Evolutionary conservation across 2,797 vertebrate genomes (phyloP), one percentile per base, ranked within the genome.

Genomic region (Florisuga fusca): DNA sequence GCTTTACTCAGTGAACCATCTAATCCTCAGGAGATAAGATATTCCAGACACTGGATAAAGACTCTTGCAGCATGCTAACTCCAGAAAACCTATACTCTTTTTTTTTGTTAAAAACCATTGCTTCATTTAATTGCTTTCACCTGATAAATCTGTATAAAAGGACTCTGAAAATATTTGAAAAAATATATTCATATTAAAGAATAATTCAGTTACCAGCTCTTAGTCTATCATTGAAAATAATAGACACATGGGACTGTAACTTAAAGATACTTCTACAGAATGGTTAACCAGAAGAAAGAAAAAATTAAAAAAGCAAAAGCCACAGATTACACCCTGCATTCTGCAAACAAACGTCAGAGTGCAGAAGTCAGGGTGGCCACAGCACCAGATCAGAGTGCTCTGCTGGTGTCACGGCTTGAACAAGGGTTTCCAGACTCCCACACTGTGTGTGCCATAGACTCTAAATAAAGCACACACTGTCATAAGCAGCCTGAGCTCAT

Each of bases 401-500:
- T 71, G 45, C 46, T 81, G 77, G 50, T 2, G 0, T 61, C 72
- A 27, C 22, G 54, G 55, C 5, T 31, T 59, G 46, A 64, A 38
- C 19, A 16, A 0, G 3, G 50, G 6, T 53, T 71, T 54, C 57
- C 59, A 69, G 64, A 15, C 50, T 87, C 75, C 74, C 73, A 73
- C 57, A 7, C 54, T 22, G 46, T 11, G 50, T 48, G 83, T 7
- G 46, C 50, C 50, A 71, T 16, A 31, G 34, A 10, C 72, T 53
- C 74, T 55, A 93, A 93, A 91, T 89, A 93, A 89, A 94, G 78
- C 72, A 64, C 59, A 72, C 26, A 3, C 51, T 34, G 53, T 41
- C 51, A 89, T 3, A 79, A 84, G 84, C 74, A 94, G 85, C 74
- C 46, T 69, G 61, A 95, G 61, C 62, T 95, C 62, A 19, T 38